phyloP scores from a whole-genome alignment of 2,113 vertebrate species.

The Triplophysa rosa region DNA sequence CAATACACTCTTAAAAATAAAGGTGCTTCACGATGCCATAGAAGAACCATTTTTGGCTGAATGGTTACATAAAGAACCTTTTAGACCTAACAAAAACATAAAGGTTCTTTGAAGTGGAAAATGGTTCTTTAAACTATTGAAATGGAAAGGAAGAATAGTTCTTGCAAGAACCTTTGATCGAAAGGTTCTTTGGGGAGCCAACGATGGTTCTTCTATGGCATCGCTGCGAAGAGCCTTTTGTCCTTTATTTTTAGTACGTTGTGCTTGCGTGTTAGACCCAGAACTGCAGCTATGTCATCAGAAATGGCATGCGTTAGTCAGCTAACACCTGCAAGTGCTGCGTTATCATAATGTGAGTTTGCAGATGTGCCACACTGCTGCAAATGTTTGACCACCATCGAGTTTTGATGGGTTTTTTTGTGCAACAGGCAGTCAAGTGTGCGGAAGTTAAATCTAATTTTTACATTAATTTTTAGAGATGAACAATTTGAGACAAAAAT shows the following conservation, averaged over 20 bases:
- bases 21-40: too few relatives aligned
- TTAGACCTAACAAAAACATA: too few relatives aligned
- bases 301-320: not conserved
- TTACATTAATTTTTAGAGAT: not conserved
- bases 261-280: not conserved
- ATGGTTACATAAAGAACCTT: too few relatives aligned
- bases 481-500: too few relatives aligned
- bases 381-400: not conserved
- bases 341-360: not conserved
- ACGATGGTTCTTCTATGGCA: too few relatives aligned
- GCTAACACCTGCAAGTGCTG: not conserved
- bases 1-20: not conserved
- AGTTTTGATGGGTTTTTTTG: not conserved
- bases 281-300: not conserved
- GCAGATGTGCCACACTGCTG: not conserved
- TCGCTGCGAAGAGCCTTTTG: too few relatives aligned
- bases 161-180: too few relatives aligned
- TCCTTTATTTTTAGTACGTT: not conserved
- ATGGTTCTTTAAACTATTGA: too few relatives aligned
- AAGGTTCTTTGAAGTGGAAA: not conserved
- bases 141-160: too few relatives aligned
- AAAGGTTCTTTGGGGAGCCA: too few relatives aligned
- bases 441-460: not conserved
- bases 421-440: not conserved
- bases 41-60: too few relatives aligned